Percentiles rank a stretch among this genome's conserved stretches.
Evolutionary conservation across 2,888 invertebrate genomes (phyloP).

Genomic region (Acleris emargana): DNA sequence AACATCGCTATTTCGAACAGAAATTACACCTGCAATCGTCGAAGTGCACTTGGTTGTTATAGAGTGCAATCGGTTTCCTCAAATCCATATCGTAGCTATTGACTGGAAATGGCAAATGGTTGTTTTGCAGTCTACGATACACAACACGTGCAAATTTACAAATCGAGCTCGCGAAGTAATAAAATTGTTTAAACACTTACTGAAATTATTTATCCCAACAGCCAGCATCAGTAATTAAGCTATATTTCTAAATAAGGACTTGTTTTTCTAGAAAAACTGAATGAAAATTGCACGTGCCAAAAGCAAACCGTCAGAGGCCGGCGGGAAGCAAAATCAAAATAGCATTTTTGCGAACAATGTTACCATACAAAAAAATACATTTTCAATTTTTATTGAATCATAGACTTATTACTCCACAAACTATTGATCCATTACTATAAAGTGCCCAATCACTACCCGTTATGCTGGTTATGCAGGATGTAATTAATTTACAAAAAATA

Average conservation of each 20-base stretch:
- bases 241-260: slow-evolving; percentile 53
- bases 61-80: slow-evolving; percentile 20
- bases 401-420: neutral
- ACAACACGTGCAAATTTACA: slow-evolving; percentile 75
- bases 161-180: slow-evolving; percentile 51
- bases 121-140: slow-evolving; percentile 76
- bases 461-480: too few relatives aligned
- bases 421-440: too few relatives aligned
- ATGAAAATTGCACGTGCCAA: slow-evolving; percentile 81
- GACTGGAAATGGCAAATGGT: slow-evolving; percentile 75
- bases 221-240: slow-evolving; percentile 74
- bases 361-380: slow-evolving; percentile 41
- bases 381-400: slow-evolving; percentile 21
- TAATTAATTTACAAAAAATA: too few relatives aligned
- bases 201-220: slow-evolving; percentile 66
- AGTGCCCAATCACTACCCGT: too few relatives aligned
- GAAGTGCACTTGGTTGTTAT: slow-evolving; percentile 8
- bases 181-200: slow-evolving; percentile 64
- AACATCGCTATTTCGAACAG: slow-evolving; percentile 22
- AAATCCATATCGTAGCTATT: slow-evolving; percentile 79
- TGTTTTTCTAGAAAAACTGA: slow-evolving; percentile 58
- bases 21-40: slow-evolving; percentile 14
- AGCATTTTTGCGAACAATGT: slow-evolving; percentile 62
- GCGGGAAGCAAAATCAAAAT: slow-evolving; percentile 78
- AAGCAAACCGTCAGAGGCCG: slow-evolving; percentile 79